Evolutionary conservation across 2,797 vertebrate genomes (phyloP).

Genomic region (Diplodus puntazzo): DNA sequence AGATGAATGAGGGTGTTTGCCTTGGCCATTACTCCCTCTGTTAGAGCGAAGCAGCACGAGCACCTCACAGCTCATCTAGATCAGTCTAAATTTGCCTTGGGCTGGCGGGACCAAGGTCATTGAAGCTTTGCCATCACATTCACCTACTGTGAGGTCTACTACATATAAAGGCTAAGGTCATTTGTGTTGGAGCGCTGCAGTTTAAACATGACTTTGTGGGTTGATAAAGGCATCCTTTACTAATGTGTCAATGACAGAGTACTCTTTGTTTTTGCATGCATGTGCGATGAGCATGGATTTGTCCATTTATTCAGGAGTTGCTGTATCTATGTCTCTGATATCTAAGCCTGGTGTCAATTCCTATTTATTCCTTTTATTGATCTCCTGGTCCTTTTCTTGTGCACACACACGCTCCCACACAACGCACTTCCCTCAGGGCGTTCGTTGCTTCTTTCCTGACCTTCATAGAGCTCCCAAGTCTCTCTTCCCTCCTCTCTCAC

Average conservation of each 20-base stretch:
- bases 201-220: conserved; percentile 27
- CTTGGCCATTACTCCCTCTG: conserved; percentile 76
- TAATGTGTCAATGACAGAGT: conserved; percentile 27
- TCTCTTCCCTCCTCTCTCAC: conserved; percentile 35
- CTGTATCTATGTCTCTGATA: conserved; percentile 50
- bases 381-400: conserved; percentile 56
- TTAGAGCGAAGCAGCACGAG: conserved; percentile 71
- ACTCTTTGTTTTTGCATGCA: conserved; percentile 20
- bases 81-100: conserved; percentile 61
- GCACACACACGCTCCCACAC: conserved; percentile 30
- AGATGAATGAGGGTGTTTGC: conserved; percentile 65
- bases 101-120: conserved; percentile 66
- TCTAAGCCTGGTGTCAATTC: conserved; percentile 52
- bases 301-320: conserved; percentile 37
- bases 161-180: conserved; percentile 28
- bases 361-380: conserved; percentile 78
- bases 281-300: conserved; percentile 16
- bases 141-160: conserved; percentile 20
- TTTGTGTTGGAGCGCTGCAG: not conserved
- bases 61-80: conserved; percentile 61
- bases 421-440: conserved; percentile 50
- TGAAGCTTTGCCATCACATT: conserved; percentile 47
- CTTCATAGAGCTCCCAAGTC: conserved; percentile 60
- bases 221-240: conserved; percentile 12
- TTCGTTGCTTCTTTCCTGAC: conserved; percentile 65